Percentiles rank a stretch among this genome's conserved stretches.
Evolutionary conservation across 2,797 vertebrate genomes (phyloP).

Genomic region (Margarornis squamiger): DNA sequence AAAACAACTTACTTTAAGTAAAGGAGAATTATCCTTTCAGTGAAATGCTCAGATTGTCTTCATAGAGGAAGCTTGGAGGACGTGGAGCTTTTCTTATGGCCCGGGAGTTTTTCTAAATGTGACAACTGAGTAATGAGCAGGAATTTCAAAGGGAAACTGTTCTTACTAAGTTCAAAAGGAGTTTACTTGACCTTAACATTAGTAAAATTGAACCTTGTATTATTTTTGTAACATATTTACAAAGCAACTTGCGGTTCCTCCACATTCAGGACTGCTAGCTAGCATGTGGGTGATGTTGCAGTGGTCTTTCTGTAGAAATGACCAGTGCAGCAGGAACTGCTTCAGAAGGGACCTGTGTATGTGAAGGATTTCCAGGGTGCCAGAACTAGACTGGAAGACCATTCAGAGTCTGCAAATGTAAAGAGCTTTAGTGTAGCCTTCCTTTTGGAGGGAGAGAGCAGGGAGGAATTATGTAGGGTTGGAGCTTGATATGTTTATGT

Average conservation of each 20-base stretch:
- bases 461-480: neutral
- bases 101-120: neutral
- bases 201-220: neutral
- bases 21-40: neutral
- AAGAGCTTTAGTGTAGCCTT: neutral
- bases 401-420: neutral
- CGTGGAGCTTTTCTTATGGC: neutral
- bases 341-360: neutral
- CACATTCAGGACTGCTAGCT: accelerated
- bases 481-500: neutral
- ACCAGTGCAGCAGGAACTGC: neutral
- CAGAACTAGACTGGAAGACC: neutral
- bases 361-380: neutral
- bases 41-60: neutral
- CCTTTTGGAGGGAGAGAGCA: neutral
- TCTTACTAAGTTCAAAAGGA: neutral
- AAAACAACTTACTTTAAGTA: neutral
- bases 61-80: neutral
- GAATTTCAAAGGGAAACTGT: neutral
- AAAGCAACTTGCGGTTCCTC: neutral
- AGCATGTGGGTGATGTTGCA: neutral
- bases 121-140: neutral
- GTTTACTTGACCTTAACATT: neutral
- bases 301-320: neutral
- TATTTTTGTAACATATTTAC: neutral